Conservation (phyloP, 1,140 invertebrate genomes). For the Drosophila mojavensis region DNA sequence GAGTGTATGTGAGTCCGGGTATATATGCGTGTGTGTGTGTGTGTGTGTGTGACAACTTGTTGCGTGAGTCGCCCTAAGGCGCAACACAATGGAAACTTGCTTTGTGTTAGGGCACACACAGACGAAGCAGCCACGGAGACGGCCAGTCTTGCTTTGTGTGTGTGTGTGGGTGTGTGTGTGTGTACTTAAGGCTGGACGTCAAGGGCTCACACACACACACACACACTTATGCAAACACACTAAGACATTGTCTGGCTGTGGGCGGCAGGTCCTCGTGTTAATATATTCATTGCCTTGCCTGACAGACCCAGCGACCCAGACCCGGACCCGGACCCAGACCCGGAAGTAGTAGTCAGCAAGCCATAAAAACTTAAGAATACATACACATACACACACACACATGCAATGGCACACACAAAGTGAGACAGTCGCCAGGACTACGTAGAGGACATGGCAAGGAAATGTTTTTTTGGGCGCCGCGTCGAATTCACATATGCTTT, state of each 20-base stretch:
- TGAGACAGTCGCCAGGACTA: constrained; percentile 43
- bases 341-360: constrained; percentile 82
- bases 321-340: constrained; percentile 35
- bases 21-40: constrained; percentile 6
- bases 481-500: constrained; percentile 69
- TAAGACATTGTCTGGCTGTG: constrained; percentile 45
- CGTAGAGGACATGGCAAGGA: constrained; percentile 37
- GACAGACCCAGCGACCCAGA: constrained; percentile 31
- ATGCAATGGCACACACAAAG: neutral
- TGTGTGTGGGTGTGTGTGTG: constrained; percentile 7
- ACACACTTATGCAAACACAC: constrained; percentile 1
- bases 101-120: constrained; percentile 19
- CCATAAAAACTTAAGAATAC: constrained; percentile 80
- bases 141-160: constrained; percentile 12
- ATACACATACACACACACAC: constrained; percentile 28
- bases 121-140: constrained; percentile 37
- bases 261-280: constrained; percentile 53
- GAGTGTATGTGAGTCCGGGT: constrained; percentile 4
- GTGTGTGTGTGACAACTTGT: constrained; percentile 55
- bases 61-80: constrained; percentile 50
- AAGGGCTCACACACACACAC: constrained; percentile 28
- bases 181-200: constrained; percentile 32
- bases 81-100: constrained; percentile 33
- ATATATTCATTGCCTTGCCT: constrained; percentile 74
- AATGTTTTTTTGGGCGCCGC: constrained; percentile 59